Base-by-base conservation (phyloP, 2,113 vertebrate species). In the Galemys pyrenaicus region DNA sequence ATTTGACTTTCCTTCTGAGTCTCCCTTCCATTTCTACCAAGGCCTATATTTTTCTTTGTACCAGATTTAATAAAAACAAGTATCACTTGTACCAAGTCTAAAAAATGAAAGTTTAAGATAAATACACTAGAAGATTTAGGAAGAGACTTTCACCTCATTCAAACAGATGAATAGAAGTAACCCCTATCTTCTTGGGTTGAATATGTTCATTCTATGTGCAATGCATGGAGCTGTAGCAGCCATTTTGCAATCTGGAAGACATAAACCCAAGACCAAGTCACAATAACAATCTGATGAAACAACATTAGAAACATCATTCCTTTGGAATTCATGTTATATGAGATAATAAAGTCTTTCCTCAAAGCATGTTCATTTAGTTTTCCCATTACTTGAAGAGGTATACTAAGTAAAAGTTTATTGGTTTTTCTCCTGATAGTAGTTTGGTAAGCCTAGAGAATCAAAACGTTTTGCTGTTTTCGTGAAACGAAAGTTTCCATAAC, bases 281-380 rank as follows among this genome's bases (percentile, higher is more conserved):
- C 77, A 49, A 41, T 35, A 56, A 28, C 10, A 67, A 13, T 35
- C 56, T 81, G 39, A 41, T 60, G 10, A 73, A 73, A 65, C n/a
- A 87, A 37, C 10, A 1, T 3, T 62, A n/a, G 70, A 89, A 81
- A 13, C 30, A 70, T 12, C 20, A 19, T 85, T 79, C 19, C 39
- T 85, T 94, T 91, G 60, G 67, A 78, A 78, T 84, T 92, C 22
- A 87, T 73, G 24, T 86, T 86, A 91, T n/a, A 71, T 73, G 62
- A 88, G 49, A 82, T 46, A 32, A 81, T 65, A 92, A 95, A 85
- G 28, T 82, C 22, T 28, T 87, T 92, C 6, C 49, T 92, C 60
- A 94, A 94, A 49, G 74, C 15, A 62, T 87, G 79, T 91, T 93
- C 46, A 54, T 68, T 84, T 73, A 32, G 17, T 41, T 80, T 78